Evolutionary conservation across 2,888 invertebrate genomes (phyloP), one percentile per base, ranked within the genome.

Genomic region (Camponotus fellah): DNA sequence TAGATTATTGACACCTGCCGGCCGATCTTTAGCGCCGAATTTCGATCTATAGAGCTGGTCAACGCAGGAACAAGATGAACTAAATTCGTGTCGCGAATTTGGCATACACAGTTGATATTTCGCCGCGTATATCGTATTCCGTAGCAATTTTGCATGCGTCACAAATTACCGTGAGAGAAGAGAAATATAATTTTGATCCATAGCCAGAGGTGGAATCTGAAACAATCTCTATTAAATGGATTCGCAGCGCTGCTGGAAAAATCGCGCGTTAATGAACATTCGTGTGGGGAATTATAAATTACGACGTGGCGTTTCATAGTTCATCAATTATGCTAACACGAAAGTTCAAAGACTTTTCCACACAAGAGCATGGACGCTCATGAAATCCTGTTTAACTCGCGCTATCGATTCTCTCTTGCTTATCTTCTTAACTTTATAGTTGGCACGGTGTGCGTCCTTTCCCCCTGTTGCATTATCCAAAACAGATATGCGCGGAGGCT

Each of bases 371-470:
- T 72, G 60, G 17, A 34, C 37, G 46, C 71, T 60, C 71, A 60
- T 43, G 60, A 80, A 72, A 80, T 34, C 72, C 21, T n/a, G 46
- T 12, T 80, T 62, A 72, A 80, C 60, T 62, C 71, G 60, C 60
- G 34, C 21, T 71, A 80, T 80, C 79, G 60, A 80, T 80, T 26
- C 68, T n/a, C 68, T 56, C 60, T 49, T 46, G 46, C 66, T 83
- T 81, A 65, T 72, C 84, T 80, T 80, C 84, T 88, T 88, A 88
- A 89, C 86, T 85, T 82, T 80, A 68, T 83, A 89, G 77, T 80
- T 82, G 77, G 84, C 82, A 76, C 84, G 65, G 56, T 76, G 60
- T 74, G 58, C 77, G 56, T 21, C 32, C 82, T 82, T 79, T 26
- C 26, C 77, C 87, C 86, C 77, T 64, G 68, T 56, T 79, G 83